A percentile compares a stretch with the other conserved stretches of the same genome.
Conservation (phyloP, 1,140 invertebrate genomes). For the Euura lappo region DNA sequence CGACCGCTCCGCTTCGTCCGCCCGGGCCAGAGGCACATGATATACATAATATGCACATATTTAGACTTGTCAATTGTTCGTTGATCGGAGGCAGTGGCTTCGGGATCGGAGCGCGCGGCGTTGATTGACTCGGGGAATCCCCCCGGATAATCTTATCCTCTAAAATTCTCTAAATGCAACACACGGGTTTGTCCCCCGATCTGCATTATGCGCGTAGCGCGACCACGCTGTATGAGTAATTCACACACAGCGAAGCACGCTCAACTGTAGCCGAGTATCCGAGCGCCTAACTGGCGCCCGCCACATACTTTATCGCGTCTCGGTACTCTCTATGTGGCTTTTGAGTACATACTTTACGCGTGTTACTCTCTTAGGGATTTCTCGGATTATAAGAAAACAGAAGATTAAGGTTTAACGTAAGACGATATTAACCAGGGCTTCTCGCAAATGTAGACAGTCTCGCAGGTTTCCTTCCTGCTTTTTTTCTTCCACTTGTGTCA, state of each 20-base stretch:
- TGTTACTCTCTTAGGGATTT: not conserved
- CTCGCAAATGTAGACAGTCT: too few relatives aligned
- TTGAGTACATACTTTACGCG: conserved; percentile 30
- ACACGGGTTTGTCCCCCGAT: too few relatives aligned
- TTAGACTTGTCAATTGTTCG: not conserved
- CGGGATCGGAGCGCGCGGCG: not conserved
- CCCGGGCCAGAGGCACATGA: not conserved
- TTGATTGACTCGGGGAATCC: too few relatives aligned
- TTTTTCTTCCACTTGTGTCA: too few relatives aligned
- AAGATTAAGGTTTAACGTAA: not conserved
- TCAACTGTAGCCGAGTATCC: conserved; percentile 35
- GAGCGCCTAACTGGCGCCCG: conserved; percentile 45
- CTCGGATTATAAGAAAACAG: not conserved
- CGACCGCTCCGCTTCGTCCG: not conserved
- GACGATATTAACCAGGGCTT: too few relatives aligned
- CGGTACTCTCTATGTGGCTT: not conserved
- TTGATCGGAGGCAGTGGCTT: not conserved
- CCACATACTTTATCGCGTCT: conserved; percentile 35
- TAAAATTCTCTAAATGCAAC: too few relatives aligned
- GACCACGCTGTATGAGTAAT: too few relatives aligned
- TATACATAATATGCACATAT: not conserved
- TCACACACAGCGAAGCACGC: too few relatives aligned
- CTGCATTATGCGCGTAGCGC: too few relatives aligned
- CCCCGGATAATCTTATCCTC: too few relatives aligned
- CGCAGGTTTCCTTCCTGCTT: too few relatives aligned